Base-by-base conservation (phyloP, 2,113 vertebrate genomes). In the Pipa parva region DNA sequence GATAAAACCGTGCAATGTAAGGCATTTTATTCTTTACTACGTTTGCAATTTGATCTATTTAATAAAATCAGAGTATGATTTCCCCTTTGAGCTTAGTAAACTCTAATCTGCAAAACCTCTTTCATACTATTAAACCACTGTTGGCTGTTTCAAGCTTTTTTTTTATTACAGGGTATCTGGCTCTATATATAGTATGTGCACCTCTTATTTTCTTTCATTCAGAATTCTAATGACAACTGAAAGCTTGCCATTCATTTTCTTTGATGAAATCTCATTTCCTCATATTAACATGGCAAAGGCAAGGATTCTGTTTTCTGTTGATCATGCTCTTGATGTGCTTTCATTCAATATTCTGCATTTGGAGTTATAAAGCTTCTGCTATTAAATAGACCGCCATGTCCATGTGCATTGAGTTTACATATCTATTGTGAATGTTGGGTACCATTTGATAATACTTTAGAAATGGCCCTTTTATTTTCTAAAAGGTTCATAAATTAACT, bases 181-280 rank as follows among this genome's bases (percentile, higher is more conserved):
- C 36, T 68, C 56, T 68, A 29, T 60, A 50, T 51, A 68, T 15
- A 42, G 27, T 45, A 21, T 7, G 56, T 33, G n/a, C 37, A 31
- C 55, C 25, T 18, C 18, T 18, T n/a, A 13, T 50, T 39, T 61
- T 7, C 56, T 37, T 45, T 62, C 28, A 39, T 70, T 52, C 37
- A 13, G 48, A 21, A 27, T 27, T 11, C 36, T 63, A 56, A 63
- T 42, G 29, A 13, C 59, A 45, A 18, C 59, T 46, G 58, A 71
- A 22, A 27, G 65, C 22, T 36, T 60, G 57, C 59, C 52, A 37
- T 50, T 27, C 59, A n/a, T 50, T 57, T 27, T 21, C 46, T 68
- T 68, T 68, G 56, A 68, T 68, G 56, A 39, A 39, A 59, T 60
- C 24, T 29, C 22, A 51, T 59, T 59, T 48, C 13, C 31, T 36